Evolutionary conservation across 2,888 invertebrate genomes (phyloP).

Genomic region (Synanthedon vespiformis): DNA sequence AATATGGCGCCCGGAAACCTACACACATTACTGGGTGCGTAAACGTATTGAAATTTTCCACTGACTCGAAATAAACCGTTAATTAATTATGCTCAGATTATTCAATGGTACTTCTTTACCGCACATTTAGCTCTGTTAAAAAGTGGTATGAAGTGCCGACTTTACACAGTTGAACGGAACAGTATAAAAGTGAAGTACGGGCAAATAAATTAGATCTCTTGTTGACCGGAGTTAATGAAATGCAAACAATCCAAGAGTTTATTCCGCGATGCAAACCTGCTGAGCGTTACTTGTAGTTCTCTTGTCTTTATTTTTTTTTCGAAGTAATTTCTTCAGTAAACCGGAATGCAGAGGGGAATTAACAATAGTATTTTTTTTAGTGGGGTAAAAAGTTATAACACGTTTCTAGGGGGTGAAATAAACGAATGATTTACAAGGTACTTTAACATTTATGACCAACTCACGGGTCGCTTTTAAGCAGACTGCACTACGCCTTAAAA

Average conservation of each 20-base stretch:
- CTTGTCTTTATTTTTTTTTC: not conserved
- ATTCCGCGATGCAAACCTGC: constrained; percentile 33
- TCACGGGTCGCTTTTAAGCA: too few species aligned
- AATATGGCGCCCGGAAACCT: not conserved
- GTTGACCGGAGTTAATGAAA: constrained; percentile 56
- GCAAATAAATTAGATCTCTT: constrained; percentile 45
- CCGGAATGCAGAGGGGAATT: not conserved
- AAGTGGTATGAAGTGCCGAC: not conserved
- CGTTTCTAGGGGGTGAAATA: not conserved
- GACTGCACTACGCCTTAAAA: too few species aligned
- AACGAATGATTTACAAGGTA: not conserved
- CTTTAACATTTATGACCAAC: not conserved
- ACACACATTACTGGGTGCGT: not conserved
- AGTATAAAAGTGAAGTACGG: constrained; percentile 27
- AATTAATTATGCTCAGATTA: not conserved
- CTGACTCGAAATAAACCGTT: not conserved
- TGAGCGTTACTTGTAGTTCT: not conserved
- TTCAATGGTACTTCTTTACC: not conserved
- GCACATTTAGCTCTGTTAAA: not conserved
- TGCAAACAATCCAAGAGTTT: constrained; percentile 45
- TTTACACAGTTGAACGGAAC: constrained; percentile 16
- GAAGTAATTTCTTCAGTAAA: not conserved
- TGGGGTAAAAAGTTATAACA: not conserved
- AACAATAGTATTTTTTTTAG: not conserved
- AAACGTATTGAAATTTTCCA: not conserved